Base-by-base conservation (phyloP, 1,140 invertebrate genomes). In the Paraescarpia echinospica region DNA sequence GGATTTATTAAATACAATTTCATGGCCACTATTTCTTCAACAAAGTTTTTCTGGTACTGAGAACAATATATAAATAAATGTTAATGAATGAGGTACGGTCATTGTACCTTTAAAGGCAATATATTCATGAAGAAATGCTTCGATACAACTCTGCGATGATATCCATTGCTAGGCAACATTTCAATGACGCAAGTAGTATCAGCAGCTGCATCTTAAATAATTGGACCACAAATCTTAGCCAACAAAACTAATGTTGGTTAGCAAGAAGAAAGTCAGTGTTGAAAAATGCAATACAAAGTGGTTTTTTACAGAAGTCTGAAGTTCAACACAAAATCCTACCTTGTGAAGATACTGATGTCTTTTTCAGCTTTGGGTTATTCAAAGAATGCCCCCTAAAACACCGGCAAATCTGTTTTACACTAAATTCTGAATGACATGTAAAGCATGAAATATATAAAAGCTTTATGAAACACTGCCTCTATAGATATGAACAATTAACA, bases 361-460 rank as follows among this genome's bases (percentile, higher is more conserved):
- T 77, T 31, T 77, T 77, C 59, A 77, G 59, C 59, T 77, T 77
- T 77, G 59, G 59, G 59, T 77, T 77, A 77, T 77, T 77, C 59
- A 77, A 77, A 77, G 59, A 12, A 77, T 77, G 59, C 22, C 59
- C 59, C 22, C 59, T 77, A 27, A 18, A 77, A 31, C 27, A 41
- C 41, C 41, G 12, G 41, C 41, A 41, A 41, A 41, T 41, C 12
- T 6, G 12, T 12, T 41, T 41, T 41, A 41, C 41, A 41, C 4
- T 41, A 41, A 41, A 41, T 41, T 41, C 4, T 41, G 41, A 4
- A 41, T 12, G 41, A 41, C 41, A 41, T 41, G 41, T 6, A 41
- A 41, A 6, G 41, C 41, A 41, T 41, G 41, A 41, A 6, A 41
- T 41, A 12, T 41, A 41, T n/a, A n/a, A n/a, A 41, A 6, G 41